These are phyloP conservation scores for Aplochiton taeniatus DNA, from an alignment of 2,797 vertebrate genomes.

Conservation along the genomic window DNA sequence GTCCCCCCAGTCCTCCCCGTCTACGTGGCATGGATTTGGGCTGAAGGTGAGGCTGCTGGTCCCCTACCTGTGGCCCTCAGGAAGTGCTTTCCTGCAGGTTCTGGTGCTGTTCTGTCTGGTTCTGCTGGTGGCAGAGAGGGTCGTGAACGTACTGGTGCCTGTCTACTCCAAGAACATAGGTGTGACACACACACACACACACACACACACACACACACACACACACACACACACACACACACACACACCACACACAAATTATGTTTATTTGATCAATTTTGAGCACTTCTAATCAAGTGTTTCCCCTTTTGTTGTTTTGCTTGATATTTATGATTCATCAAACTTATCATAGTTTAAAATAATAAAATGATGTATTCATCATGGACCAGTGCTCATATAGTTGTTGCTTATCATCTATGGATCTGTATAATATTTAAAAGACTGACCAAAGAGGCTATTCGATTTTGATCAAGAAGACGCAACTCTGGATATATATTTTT, in stretches of 20 bases:
- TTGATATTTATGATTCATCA: conserved; percentile 27
- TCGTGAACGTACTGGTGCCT: conserved; percentile 87
- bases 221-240: conserved; percentile 5
- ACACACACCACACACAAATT: conserved; percentile 3
- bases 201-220: conserved; percentile 5
- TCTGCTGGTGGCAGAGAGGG: conserved; percentile 82
- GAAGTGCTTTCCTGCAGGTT: conserved; percentile 73
- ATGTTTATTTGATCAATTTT: background rate
- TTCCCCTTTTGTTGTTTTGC: background rate
- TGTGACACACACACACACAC: conserved; percentile 59
- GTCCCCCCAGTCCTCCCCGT: conserved; percentile 32
- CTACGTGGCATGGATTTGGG: conserved; percentile 79
- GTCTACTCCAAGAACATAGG: conserved; percentile 89
- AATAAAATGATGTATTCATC: too few relatives aligned
- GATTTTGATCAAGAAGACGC: too few relatives aligned
- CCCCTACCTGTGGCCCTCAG: conserved; percentile 84
- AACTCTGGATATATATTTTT: too few relatives aligned
- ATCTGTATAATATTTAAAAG: too few relatives aligned
- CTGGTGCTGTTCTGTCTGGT: conserved; percentile 83
- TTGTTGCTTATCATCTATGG: too few relatives aligned
- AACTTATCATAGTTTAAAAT: too few relatives aligned
- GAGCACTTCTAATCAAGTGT: background rate
- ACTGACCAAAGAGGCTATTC: too few relatives aligned
- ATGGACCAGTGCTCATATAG: too few relatives aligned
- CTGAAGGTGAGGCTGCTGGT: conserved; percentile 81